These are phyloP conservation scores for Diceros bicornis DNA, from an alignment of 2,797 vertebrate species.

Conservation along the genomic window DNA sequence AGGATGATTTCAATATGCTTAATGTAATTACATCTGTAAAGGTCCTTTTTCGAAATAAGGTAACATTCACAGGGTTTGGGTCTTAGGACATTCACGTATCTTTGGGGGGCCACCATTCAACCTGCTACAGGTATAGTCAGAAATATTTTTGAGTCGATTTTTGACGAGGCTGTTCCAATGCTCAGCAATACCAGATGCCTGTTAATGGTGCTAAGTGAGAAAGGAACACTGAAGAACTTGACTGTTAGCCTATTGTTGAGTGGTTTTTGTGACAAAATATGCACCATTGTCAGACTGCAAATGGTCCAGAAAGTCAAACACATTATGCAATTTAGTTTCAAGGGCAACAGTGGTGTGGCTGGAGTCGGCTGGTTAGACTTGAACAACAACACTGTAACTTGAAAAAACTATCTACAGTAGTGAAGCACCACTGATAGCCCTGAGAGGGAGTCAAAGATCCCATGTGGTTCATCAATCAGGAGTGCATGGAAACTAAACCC, in stretches of 20 bases:
- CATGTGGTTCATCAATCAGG: neutral
- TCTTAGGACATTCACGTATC: neutral
- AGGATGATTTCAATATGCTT: no score
- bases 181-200: neutral
- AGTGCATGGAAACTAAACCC: neutral
- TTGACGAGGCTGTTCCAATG: neutral
- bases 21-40: no score
- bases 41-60: no score
- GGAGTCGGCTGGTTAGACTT: neutral
- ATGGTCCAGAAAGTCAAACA: neutral
- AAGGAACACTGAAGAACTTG: neutral
- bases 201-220: neutral
- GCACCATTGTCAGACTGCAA: no score
- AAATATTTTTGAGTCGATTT: neutral
- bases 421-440: neutral
- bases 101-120: neutral
- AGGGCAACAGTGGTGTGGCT: neutral
- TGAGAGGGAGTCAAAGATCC: neutral
- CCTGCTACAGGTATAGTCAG: neutral
- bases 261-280: no score
- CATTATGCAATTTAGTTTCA: neutral
- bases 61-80: neutral
- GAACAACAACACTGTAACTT: neutral
- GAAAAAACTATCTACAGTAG: neutral
- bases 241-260: no score